Conservation (phyloP, 2,888 invertebrate species). For the Lamproptera curius region DNA sequence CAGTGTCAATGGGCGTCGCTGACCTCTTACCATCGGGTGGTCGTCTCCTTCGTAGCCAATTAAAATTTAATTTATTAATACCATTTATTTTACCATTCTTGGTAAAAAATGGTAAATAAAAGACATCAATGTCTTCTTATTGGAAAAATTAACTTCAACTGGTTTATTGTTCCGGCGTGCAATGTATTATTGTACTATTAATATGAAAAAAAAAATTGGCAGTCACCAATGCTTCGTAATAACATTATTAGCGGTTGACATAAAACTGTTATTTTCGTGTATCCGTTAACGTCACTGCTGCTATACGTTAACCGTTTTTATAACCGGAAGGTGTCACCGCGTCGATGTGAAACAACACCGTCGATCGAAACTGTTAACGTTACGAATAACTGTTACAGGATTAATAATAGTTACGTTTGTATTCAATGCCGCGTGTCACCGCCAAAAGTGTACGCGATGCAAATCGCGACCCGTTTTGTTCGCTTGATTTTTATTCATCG, state of each 20-base stretch:
- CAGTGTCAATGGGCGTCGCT: too few species aligned
- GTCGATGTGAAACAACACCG: conserved; percentile 8
- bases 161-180: too few species aligned
- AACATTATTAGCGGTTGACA: conserved; percentile 1
- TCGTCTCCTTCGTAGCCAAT: too few species aligned
- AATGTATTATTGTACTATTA: too few species aligned
- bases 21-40: too few species aligned
- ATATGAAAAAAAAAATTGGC: too few species aligned
- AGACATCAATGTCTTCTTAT: too few species aligned
- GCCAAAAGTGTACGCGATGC: conserved; percentile 26
- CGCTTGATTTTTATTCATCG: conserved; percentile 12
- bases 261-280: neutral
- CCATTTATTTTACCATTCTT: too few species aligned
- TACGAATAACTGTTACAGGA: conserved; percentile 34
- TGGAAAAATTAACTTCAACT: too few species aligned
- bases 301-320: neutral
- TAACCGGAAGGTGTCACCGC: conserved; percentile 11
- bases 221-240: too few species aligned
- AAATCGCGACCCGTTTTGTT: conserved; percentile 11
- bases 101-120: too few species aligned
- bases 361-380: conserved; percentile 27
- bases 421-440: conserved; percentile 27
- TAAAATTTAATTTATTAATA: too few species aligned
- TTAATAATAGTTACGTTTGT: conserved; percentile 32
- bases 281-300: conserved; percentile 3